Conservation (phyloP, 1,140 invertebrate species). For the Oryctes rhinoceros region DNA sequence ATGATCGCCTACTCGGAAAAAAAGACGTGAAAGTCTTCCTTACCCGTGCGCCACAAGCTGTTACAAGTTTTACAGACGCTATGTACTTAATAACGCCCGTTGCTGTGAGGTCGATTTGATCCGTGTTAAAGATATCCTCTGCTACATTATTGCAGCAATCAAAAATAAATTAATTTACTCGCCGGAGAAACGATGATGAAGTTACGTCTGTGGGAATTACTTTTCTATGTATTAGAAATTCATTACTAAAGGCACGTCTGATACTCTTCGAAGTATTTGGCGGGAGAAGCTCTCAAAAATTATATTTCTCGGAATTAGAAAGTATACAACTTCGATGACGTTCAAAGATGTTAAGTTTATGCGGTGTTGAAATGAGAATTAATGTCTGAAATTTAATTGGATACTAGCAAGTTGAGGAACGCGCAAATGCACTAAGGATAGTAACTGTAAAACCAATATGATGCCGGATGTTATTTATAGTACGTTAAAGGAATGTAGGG, state of each 20-base stretch:
- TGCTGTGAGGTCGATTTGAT: slow-evolving; percentile 6
- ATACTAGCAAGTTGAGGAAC: slow-evolving; percentile 4
- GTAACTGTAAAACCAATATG: too few relatives aligned
- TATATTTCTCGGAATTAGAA: too few relatives aligned
- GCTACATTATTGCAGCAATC: slow-evolving; percentile 9
- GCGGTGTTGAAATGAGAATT: too few relatives aligned
- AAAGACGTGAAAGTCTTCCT: neutral
- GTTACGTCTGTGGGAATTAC: neutral
- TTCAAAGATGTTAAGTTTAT: too few relatives aligned
- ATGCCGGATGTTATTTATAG: too few relatives aligned
- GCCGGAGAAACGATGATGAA: neutral
- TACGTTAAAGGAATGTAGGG: too few relatives aligned
- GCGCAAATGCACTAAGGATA: neutral
- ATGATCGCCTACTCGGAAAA: slow-evolving; percentile 8
- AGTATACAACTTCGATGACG: too few relatives aligned
- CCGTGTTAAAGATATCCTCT: neutral
- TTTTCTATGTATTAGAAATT: neutral
- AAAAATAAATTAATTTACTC: slow-evolving; percentile 23
- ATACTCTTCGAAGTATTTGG: too few relatives aligned
- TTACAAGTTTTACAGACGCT: neutral
- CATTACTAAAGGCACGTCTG: too few relatives aligned
- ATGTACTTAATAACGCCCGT: slow-evolving; percentile 4
- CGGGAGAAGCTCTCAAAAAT: too few relatives aligned
- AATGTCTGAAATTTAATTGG: too few relatives aligned
- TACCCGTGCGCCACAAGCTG: neutral